phyloP scores from a whole-genome alignment of 1,140 invertebrate genomes.

The Halictus rubicundus region DNA sequence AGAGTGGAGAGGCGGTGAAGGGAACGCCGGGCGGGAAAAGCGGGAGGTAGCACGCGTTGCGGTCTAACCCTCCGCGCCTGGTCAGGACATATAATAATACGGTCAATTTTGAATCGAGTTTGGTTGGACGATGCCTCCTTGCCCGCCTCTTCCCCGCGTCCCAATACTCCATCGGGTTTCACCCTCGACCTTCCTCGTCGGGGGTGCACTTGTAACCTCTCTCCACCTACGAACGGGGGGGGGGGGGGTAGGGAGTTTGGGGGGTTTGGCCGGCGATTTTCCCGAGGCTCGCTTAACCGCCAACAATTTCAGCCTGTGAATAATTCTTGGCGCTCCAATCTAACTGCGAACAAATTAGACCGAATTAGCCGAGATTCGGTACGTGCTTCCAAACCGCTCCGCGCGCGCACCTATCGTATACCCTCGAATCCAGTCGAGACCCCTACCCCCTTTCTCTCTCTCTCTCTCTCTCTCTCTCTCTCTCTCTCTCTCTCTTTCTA shows the following conservation, averaged over 20 bases:
- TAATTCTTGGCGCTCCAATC: slow-evolving; percentile 78
- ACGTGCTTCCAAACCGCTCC: slow-evolving; percentile 65
- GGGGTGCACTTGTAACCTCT: slow-evolving; percentile 44
- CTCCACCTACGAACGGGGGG: slow-evolving; percentile 28
- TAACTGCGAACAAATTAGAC: slow-evolving; percentile 79
- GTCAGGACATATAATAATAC: slow-evolving; percentile 75
- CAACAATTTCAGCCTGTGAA: slow-evolving; percentile 78
- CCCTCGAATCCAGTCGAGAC: background rate
- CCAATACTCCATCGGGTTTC: slow-evolving; percentile 52
- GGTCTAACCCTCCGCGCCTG: slow-evolving; percentile 62
- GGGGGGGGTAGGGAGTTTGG: no score
- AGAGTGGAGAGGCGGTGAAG: slow-evolving; percentile 24
- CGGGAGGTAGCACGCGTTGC: slow-evolving; percentile 57
- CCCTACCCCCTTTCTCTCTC: background rate
- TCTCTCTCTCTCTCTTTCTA: background rate
- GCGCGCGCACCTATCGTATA: slow-evolving; percentile 27
- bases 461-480: background rate
- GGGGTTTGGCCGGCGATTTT: slow-evolving; percentile 63
- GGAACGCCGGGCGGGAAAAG: slow-evolving; percentile 19
- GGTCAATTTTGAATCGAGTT: slow-evolving; percentile 76
- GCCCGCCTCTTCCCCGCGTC: slow-evolving; percentile 21
- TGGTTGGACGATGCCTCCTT: slow-evolving; percentile 61
- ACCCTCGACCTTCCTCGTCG: slow-evolving; percentile 48
- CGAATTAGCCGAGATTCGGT: slow-evolving; percentile 76
- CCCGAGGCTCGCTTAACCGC: slow-evolving; percentile 74